Conservation (phyloP, 2,113 vertebrate genomes). For the Helogale parvula region DNA sequence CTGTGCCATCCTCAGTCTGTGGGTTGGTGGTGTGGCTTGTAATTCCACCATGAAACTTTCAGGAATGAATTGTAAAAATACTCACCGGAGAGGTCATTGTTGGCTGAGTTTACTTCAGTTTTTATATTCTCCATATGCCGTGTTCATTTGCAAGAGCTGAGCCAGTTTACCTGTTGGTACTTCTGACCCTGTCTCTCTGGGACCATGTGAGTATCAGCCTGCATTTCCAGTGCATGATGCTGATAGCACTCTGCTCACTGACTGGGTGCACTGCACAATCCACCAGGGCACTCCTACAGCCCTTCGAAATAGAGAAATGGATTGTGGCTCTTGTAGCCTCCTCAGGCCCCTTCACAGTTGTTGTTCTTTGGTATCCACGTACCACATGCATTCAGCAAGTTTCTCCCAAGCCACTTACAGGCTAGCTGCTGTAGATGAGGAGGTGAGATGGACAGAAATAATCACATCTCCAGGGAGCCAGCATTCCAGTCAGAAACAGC, state of each 20-base stretch:
- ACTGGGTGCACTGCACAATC: not conserved
- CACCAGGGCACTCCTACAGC: rapidly evolving
- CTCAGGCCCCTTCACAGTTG: not conserved
- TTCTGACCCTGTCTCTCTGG: not conserved
- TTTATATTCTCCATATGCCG: not conserved
- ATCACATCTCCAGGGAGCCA: not conserved
- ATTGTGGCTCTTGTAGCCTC: not conserved
- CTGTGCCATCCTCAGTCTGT: rapidly evolving
- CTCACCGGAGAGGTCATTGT: not conserved
- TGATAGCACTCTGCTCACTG: not conserved
- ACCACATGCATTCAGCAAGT: not conserved
- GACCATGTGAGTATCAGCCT: too few species aligned
- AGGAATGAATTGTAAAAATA: not conserved
- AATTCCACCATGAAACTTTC: not conserved
- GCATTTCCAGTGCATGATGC: not conserved
- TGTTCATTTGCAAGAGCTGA: not conserved
- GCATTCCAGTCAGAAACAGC: not conserved
- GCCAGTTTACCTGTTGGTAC: not conserved
- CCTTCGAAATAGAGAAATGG: not conserved
- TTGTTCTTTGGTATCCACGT: not conserved
- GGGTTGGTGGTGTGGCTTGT: not conserved
- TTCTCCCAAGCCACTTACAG: not conserved
- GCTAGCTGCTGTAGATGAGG: not conserved
- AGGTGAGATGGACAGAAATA: not conserved
- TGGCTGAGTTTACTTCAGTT: not conserved